Evolutionary conservation across 2,113 vertebrate species (phyloP), one percentile per base, ranked within the genome.

Genomic region (Centrocercus urophasianus): DNA sequence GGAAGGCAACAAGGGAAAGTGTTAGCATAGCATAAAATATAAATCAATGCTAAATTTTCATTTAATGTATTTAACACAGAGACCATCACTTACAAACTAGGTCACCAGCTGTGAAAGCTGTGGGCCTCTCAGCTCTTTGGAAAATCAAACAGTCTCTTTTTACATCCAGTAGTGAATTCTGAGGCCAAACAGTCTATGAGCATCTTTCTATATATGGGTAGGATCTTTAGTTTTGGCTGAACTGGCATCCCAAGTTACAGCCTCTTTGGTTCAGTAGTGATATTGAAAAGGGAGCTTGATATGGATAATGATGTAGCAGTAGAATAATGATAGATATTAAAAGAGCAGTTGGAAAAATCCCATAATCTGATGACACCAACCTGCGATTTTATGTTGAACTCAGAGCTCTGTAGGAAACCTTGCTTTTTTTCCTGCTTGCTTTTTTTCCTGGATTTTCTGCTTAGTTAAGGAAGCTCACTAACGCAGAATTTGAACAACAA

Each of bases 91-190:
- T 86, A 81, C 45, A 74, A 90, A 83, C n/a, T 66, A 64, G 59
- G n/a, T 70, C 82, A 80, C 72, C 45, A 59, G 56, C 36, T 81
- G 63, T 8, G 60, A 66, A 85, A 88, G 40, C 60, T 80, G 30
- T 27, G 74, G 45, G 27, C 59, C 36, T 30, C 47, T 77, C 50
- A 86, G 40, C 43, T 63, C n/a, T 88, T 61, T 73, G 45, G 83
- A 83, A 93, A 92, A 80, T 75, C 56, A 34, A 82, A 82, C n/a
- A 36, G 18, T 50, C 72, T 85, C 25, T 86, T 91, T 72, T 64
- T 13, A 21, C 30, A 30, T 64, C 40, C 19, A 47, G 25, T 42
- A 56, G 19, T 78, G 65, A 84, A 67, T 56, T 10, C 1, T 2
- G 57, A 81, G 34, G 14, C 3, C 1, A 28, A 90, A 16, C 22